Conservation (phyloP, 2,888 invertebrate species). For the Phengaris alcon region DNA sequence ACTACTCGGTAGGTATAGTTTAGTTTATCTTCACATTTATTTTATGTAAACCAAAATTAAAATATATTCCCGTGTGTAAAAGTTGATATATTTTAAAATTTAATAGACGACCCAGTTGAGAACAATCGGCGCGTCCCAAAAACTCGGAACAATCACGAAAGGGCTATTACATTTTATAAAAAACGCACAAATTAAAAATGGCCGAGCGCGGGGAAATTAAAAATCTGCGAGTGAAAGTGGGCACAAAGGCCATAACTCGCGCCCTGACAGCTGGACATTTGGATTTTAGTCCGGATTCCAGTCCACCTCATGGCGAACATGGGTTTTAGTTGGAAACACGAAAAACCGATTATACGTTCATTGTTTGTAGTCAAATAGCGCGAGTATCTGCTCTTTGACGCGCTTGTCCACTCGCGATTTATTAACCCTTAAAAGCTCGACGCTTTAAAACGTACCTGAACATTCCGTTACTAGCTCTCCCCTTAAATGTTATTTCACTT, state of each 20-base stretch:
- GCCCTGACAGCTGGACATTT: constrained; percentile 58
- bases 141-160: constrained; percentile 55
- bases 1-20: background rate
- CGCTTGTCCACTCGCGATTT: constrained; percentile 60
- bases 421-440: constrained; percentile 65
- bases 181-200: constrained; percentile 70
- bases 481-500: constrained; percentile 32
- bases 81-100: constrained; percentile 15
- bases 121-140: constrained; percentile 58
- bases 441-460: constrained; percentile 49
- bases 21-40: background rate
- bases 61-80: background rate
- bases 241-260: constrained; percentile 73
- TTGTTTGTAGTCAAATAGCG: constrained; percentile 61
- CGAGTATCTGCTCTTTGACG: constrained; percentile 54
- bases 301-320: constrained; percentile 49
- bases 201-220: constrained; percentile 68
- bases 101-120: constrained; percentile 31
- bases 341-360: constrained; percentile 69
- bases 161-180: constrained; percentile 68
- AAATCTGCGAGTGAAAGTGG: constrained; percentile 68
- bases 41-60: background rate
- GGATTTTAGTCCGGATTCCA: constrained; percentile 54
- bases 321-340: constrained; percentile 65
- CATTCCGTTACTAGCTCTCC: constrained; percentile 38